Percentiles rank a stretch among this genome's conserved stretches.
phyloP scores from a whole-genome alignment of 1,140 invertebrate genomes.

The Eurosta solidaginis region DNA sequence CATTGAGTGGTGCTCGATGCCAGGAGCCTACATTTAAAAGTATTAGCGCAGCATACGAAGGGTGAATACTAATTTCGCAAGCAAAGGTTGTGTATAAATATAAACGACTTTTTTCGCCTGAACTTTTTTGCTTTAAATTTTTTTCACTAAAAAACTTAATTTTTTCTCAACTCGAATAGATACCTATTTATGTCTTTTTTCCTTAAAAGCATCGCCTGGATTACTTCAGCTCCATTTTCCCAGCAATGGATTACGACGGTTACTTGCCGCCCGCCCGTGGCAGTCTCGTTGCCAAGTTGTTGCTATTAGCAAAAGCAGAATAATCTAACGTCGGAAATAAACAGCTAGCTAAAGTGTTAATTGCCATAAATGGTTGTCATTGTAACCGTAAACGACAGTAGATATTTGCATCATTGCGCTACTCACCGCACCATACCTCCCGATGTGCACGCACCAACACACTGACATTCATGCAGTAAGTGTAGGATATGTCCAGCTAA shows the following conservation, averaged over 20 bases:
- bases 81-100: background rate
- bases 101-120: background rate
- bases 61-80: background rate
- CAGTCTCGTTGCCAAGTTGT: background rate
- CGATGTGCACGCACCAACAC: background rate
- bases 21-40: background rate
- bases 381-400: conserved; percentile 59
- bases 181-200: too few species aligned
- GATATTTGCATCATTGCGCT: conserved; percentile 53
- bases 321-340: conserved; percentile 50
- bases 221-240: background rate
- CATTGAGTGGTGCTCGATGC: conserved; percentile 47
- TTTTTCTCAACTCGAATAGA: too few species aligned
- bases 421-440: background rate
- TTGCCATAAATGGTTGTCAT: conserved; percentile 61
- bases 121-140: background rate
- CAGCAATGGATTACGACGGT: background rate
- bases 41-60: background rate
- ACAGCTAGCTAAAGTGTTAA: conserved; percentile 61
- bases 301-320: background rate
- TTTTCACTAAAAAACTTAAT: background rate
- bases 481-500: background rate
- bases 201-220: background rate
- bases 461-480: background rate
- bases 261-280: background rate